Evolutionary conservation across 1,140 invertebrate genomes (phyloP).

Genomic region (Berghia stephanieae): DNA sequence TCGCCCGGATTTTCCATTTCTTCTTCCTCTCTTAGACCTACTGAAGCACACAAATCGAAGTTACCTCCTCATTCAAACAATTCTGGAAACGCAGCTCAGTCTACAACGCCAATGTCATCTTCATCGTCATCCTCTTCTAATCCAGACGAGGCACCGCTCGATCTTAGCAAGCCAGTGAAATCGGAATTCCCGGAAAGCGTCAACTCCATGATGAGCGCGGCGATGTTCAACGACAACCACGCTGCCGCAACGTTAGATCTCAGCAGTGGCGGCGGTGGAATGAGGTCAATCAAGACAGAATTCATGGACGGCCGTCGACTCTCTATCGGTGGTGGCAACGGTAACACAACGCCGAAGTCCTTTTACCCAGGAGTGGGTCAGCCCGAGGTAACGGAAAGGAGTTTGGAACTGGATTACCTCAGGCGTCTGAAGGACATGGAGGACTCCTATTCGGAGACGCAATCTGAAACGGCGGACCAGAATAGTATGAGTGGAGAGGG

Average conservation of each 20-base stretch:
- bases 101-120: constrained; percentile 25
- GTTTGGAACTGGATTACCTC: constrained; percentile 27
- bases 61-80: no score
- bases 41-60: constrained; percentile 28
- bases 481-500: constrained; percentile 75
- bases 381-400: constrained; percentile 11
- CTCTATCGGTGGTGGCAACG: no score
- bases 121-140: constrained; percentile 47
- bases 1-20: constrained; percentile 13
- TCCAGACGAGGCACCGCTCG: constrained; percentile 83
- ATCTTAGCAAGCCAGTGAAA: constrained; percentile 85
- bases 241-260: neutral
- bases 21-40: no score
- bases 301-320: neutral
- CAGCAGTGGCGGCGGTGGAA: neutral
- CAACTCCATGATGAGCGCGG: constrained; percentile 25
- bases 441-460: constrained; percentile 64
- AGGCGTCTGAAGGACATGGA: constrained; percentile 39
- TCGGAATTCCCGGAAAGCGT: constrained; percentile 43
- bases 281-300: neutral
- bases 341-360: no score
- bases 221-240: neutral
- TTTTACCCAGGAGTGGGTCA: no score
- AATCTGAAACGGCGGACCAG: constrained; percentile 68
- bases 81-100: constrained; percentile 53